Conservation (phyloP, 2,888 invertebrate genomes). For the Andrena minutula region DNA sequence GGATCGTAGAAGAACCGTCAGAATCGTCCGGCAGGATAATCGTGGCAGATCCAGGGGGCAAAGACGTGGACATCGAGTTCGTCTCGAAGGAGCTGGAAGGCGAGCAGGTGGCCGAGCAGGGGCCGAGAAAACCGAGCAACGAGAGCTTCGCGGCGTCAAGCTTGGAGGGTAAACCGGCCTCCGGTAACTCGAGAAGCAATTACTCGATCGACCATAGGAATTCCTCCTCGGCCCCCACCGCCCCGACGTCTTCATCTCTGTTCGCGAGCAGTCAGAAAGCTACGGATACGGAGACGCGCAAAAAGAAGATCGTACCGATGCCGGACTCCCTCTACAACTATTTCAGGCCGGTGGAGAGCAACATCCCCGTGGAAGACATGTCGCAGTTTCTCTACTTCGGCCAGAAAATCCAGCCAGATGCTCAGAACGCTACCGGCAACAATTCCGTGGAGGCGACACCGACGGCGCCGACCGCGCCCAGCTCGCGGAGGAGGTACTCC, state of each 20-base stretch:
- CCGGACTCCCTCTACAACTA: constrained; percentile 89
- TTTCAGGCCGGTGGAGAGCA: constrained; percentile 88
- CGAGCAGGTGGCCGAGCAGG: constrained; percentile 28
- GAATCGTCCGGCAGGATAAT: constrained; percentile 24
- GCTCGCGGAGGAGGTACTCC: constrained; percentile 75
- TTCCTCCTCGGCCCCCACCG: constrained; percentile 6
- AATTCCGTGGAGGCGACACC: constrained; percentile 77
- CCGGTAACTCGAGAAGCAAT: constrained; percentile 38
- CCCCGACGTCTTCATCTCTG: constrained; percentile 26
- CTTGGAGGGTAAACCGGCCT: constrained; percentile 40
- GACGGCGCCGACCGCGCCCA: constrained; percentile 66
- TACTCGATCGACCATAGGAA: constrained; percentile 28
- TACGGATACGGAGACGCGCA: constrained; percentile 84
- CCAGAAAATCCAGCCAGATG: constrained; percentile 87
- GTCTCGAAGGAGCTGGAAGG: constrained; percentile 16
- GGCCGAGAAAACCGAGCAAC: constrained; percentile 18
- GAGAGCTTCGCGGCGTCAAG: constrained; percentile 37
- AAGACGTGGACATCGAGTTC: constrained; percentile 17
- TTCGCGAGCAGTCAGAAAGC: constrained; percentile 73
- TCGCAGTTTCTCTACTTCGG: constrained; percentile 91
- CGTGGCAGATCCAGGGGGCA: background rate
- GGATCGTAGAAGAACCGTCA: constrained; percentile 34
- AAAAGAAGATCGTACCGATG: constrained; percentile 87
- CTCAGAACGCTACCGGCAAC: constrained; percentile 63
- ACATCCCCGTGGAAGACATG: constrained; percentile 89